These are phyloP conservation scores for Mus caroli DNA, from an alignment of 2,797 vertebrate genomes.

Conservation along the genomic window DNA sequence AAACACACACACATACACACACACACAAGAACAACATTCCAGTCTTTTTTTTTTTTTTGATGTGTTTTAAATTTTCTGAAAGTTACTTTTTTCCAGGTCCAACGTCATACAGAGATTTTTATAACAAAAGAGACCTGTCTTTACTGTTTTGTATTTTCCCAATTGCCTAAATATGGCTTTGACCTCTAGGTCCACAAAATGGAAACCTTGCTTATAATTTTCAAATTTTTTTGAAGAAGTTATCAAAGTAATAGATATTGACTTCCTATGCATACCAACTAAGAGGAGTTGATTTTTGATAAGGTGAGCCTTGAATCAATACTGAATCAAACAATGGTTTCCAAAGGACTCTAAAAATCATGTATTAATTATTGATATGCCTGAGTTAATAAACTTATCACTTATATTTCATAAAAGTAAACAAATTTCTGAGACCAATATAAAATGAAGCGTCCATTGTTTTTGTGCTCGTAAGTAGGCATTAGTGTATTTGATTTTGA, in stretches of 20 bases:
- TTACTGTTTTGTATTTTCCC: neutral
- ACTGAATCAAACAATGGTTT: neutral
- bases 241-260: neutral
- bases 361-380: conserved; percentile 7
- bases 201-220: neutral
- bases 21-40: neutral
- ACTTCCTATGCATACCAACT: neutral
- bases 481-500: neutral
- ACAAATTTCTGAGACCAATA: neutral
- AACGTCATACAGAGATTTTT: neutral
- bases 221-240: neutral
- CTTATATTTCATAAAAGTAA: conserved; percentile 7
- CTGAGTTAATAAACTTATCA: conserved; percentile 17
- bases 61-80: neutral
- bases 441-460: neutral
- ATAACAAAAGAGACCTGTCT: neutral
- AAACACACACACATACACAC: no score
- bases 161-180: neutral
- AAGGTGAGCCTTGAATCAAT: neutral
- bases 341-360: neutral
- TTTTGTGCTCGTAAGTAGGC: neutral
- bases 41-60: neutral
- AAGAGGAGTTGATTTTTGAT: neutral
- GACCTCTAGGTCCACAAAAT: neutral
- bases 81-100: neutral